Conservation (phyloP, 2,888 invertebrate genomes). For the Kuschelorhynchus macadamiae region DNA sequence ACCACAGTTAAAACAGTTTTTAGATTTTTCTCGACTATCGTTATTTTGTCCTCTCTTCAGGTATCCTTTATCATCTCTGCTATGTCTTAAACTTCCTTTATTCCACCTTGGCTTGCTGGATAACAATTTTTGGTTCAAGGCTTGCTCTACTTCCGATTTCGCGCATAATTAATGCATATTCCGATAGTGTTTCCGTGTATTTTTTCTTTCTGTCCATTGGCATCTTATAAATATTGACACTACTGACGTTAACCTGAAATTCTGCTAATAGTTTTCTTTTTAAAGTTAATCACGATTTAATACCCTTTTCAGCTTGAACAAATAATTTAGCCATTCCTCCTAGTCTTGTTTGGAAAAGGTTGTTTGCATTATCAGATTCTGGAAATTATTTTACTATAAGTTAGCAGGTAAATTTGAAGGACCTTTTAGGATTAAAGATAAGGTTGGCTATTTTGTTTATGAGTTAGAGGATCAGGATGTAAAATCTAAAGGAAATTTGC, state of each 20-base stretch:
- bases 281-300: slow-evolving; percentile 51
- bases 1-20: slow-evolving; percentile 6
- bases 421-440: no score
- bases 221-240: slow-evolving; percentile 52
- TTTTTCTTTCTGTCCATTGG: slow-evolving; percentile 50
- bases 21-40: background rate
- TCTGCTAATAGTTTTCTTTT: slow-evolving; percentile 52
- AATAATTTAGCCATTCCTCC: slow-evolving; percentile 56
- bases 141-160: slow-evolving; percentile 60
- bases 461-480: no score
- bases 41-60: background rate
- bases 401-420: no score
- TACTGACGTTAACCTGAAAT: slow-evolving; percentile 53
- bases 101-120: slow-evolving; percentile 3
- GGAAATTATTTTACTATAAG: no score
- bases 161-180: slow-evolving; percentile 63
- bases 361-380: no score
- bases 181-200: slow-evolving; percentile 26
- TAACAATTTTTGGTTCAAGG: slow-evolving; percentile 56
- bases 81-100: background rate
- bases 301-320: slow-evolving; percentile 53
- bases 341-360: no score
- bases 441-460: no score
- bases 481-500: no score
- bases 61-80: background rate